Evolutionary conservation across 2,888 invertebrate species (phyloP).

Genomic region (Axea sp.): DNA sequence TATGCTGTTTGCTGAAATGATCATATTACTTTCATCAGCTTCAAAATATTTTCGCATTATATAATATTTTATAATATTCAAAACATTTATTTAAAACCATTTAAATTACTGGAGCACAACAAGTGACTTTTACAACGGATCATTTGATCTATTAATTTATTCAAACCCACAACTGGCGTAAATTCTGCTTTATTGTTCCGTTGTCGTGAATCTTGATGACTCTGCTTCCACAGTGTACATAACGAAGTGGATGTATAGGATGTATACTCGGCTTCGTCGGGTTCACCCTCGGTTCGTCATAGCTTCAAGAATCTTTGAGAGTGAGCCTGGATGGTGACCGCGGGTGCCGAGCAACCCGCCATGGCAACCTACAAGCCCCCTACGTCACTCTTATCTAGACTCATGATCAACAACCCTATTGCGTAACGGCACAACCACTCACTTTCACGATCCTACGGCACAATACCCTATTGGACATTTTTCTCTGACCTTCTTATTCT

Average conservation of each 20-base stretch:
- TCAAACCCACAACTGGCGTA: conserved; percentile 1
- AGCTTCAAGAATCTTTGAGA: conserved; percentile 54
- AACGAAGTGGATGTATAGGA: conserved; percentile 49
- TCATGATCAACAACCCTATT: conserved; percentile 75
- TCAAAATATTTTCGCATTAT: no score
- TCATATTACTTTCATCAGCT: no score
- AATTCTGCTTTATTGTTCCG: conserved; percentile 5
- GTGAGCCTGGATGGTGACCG: conserved; percentile 65
- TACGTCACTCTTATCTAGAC: conserved; percentile 67
- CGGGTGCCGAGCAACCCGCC: conserved; percentile 72
- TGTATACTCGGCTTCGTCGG: conserved; percentile 38
- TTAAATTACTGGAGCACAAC: no score
- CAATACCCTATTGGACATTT: conserved; percentile 46
- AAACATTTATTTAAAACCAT: no score
- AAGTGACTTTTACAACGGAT: no score
- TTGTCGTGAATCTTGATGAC: conserved; percentile 20
- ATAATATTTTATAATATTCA: no score
- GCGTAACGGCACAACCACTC: conserved; percentile 69
- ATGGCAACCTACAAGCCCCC: conserved; percentile 70
- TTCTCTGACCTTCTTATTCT: conserved; percentile 56
- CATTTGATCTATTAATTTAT: not conserved
- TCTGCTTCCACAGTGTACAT: conserved; percentile 25
- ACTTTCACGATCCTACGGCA: conserved; percentile 57
- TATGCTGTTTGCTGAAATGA: no score
- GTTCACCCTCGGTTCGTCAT: conserved; percentile 59